Percentiles rank a stretch among this genome's conserved stretches.
These are phyloP conservation scores for Cephus nigrinus DNA, from an alignment of 2,888 invertebrate genomes.

Conservation along the genomic window DNA sequence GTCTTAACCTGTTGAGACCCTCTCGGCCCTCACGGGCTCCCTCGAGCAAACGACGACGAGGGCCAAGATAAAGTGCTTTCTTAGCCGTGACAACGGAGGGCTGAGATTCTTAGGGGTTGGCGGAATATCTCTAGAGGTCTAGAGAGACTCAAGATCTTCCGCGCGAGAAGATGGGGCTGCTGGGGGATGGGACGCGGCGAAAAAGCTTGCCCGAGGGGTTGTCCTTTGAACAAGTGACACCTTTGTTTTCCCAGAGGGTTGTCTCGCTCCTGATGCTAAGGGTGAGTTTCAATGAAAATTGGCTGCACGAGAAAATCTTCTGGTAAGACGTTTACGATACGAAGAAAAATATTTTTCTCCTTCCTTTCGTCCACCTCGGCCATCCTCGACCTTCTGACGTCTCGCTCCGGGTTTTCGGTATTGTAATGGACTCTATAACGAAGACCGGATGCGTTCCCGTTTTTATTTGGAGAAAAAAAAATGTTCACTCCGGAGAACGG, in stretches of 20 bases:
- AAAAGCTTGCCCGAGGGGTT: slow-evolving; percentile 32
- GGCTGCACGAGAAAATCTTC: not conserved
- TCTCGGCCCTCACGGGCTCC: slow-evolving; percentile 20
- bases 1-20: slow-evolving; percentile 61
- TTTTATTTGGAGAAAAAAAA: no score
- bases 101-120: slow-evolving; percentile 6
- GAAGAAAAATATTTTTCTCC: not conserved
- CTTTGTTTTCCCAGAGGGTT: slow-evolving; percentile 46
- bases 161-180: slow-evolving; percentile 34
- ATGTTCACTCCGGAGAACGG: no score
- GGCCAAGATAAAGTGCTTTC: slow-evolving; percentile 56
- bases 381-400: no score
- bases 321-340: no score
- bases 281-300: not conserved
- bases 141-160: slow-evolving; percentile 31
- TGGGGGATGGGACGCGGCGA: slow-evolving; percentile 24
- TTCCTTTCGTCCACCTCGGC: not conserved
- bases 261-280: not conserved
- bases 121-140: not conserved
- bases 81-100: slow-evolving; percentile 34
- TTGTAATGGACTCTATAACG: no score
- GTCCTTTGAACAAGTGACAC: slow-evolving; percentile 54
- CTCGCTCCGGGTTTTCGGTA: no score
- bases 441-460: no score
- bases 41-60: slow-evolving; percentile 23